Base-by-base conservation (phyloP, 2,888 invertebrate genomes). In the Phalera bucephala region DNA sequence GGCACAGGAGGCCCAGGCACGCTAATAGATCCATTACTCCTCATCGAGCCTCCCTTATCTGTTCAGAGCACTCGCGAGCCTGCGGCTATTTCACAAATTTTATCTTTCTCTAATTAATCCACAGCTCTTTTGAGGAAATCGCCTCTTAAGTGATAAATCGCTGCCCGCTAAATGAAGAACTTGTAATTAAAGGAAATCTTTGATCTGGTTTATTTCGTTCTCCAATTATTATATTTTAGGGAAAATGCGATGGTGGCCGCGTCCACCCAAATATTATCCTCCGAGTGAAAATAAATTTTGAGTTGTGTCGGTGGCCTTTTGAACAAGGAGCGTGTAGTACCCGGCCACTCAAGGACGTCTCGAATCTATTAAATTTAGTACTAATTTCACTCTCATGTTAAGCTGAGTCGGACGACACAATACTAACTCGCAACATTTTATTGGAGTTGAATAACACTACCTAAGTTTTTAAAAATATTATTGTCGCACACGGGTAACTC, bases 41-140 rank as follows among this genome's bases (percentile, higher is more conserved):
- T 73, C 77, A 80, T 80, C 72, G 79, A 54, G 62, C 56, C 51
- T 59, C 58, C 63, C 75, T 86, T 85, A 87, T 86, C 84, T 78
- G 70, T 67, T 63, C 64, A 34, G 65, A 80, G 72, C 82, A 82
- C 79, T 78, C 80, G 65, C 76, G 64, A 73, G 66, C 78, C 73
- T 69, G 65, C 58, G 72, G 80, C 73, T 73, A 73, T 78, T 79
- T 80, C 73, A 77, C 74, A 80, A 85, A 84, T 87, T 85, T 85
- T 84, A 84, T 87, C 83, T 79, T 70, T 65, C 76, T 71, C 74
- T 80, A 85, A 87, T 86, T 85, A 87, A 86, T 85, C 83, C 78
- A 72, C 64, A 72, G 82, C 75, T 73, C 74, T 80, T 80, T 79
- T 75, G 66, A 72, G 69, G 66, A 67, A 76, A 84, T 79, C 73